Evolutionary conservation across 2,888 invertebrate species (phyloP).

Genomic region (Abscondita cerata): DNA sequence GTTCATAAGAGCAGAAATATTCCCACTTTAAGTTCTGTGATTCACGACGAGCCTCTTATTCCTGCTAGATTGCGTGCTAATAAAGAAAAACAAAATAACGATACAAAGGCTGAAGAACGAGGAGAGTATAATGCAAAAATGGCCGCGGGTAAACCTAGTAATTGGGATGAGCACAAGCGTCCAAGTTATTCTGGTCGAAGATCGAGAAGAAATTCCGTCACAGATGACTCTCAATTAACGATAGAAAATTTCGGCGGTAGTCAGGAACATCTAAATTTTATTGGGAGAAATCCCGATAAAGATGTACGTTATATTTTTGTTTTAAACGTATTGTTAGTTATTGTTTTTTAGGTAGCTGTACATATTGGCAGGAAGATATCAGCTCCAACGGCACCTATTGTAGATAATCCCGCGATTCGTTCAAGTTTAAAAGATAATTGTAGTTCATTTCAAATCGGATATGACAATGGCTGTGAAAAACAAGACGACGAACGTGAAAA

Average conservation of each 20-base stretch:
- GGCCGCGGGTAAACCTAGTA: conserved; percentile 86
- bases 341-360: conserved; percentile 52
- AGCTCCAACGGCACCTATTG: conserved; percentile 61
- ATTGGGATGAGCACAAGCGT: conserved; percentile 78
- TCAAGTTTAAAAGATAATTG: conserved; percentile 79
- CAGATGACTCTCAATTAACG: conserved; percentile 88
- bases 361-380: conserved; percentile 62
- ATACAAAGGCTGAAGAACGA: conserved; percentile 73
- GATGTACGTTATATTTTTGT: conserved; percentile 56
- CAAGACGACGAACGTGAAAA: conserved; percentile 68
- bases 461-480: conserved; percentile 68
- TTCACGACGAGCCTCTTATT: conserved; percentile 64
- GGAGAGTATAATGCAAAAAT: conserved; percentile 59
- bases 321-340: neutral
- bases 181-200: conserved; percentile 81
- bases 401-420: conserved; percentile 71
- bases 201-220: conserved; percentile 82
- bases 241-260: conserved; percentile 94
- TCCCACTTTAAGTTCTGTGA: conserved; percentile 76
- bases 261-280: conserved; percentile 86
- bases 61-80: conserved; percentile 64
- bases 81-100: conserved; percentile 69
- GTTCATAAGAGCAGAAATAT: conserved; percentile 82
- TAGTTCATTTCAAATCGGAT: conserved; percentile 73
- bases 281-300: conserved; percentile 84